phyloP scores from a whole-genome alignment of 37 sponge, comb jelly and placozoan genomes.

The Diacarnus erythraeanus region DNA sequence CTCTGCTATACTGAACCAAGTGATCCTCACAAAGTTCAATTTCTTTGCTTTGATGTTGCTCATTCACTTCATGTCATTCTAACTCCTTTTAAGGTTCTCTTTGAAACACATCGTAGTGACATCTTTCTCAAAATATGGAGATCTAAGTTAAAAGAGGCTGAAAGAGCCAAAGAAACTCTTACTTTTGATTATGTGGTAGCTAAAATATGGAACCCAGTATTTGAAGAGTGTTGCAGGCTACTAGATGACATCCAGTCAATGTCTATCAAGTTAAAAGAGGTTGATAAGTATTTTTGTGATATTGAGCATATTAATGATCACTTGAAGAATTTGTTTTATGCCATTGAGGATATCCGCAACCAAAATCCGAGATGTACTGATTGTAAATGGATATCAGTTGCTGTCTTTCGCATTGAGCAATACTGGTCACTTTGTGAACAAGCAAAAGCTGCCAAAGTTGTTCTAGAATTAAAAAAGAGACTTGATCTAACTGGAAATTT shows the following conservation, averaged over 20 bases:
- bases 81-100: neutral
- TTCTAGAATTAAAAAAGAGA: slow-evolving; percentile 18
- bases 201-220: slow-evolving; percentile 33
- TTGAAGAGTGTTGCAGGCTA: slow-evolving; percentile 8
- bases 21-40: neutral
- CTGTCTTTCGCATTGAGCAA: neutral
- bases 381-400: neutral
- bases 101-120: slow-evolving; percentile 12
- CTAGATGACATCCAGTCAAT: slow-evolving; percentile 1
- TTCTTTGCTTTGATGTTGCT: slow-evolving; percentile 14
- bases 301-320: too few species aligned
- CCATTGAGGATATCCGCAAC: neutral
- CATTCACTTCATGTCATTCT: neutral
- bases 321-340: slow-evolving; percentile 7
- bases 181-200: slow-evolving; percentile 5
- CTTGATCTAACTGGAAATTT: slow-evolving; percentile 45
- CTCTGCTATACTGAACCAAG: slow-evolving; percentile 2
- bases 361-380: too few species aligned
- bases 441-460: slow-evolving; percentile 17
- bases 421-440: slow-evolving; percentile 14
- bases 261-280: slow-evolving; percentile 15
- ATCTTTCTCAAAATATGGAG: slow-evolving; percentile 19
- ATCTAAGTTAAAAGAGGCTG: neutral
- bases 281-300: neutral
- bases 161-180: neutral